Percentiles rank a stretch among this genome's conserved stretches.
These are phyloP conservation scores for Neocrepidodera transversa DNA, from an alignment of 2,888 invertebrate genomes.

Conservation along the genomic window DNA sequence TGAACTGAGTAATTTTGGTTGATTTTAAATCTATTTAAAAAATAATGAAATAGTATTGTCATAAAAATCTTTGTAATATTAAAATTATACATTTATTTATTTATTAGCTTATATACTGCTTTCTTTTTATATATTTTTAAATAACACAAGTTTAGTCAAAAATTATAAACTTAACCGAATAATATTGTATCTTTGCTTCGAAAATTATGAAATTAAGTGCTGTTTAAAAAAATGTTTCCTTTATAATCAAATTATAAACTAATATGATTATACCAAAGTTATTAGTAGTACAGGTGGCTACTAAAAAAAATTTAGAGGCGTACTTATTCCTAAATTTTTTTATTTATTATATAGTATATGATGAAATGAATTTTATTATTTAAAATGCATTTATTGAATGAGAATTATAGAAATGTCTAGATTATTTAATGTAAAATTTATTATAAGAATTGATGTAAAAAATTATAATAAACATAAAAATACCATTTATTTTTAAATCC, in stretches of 20 bases:
- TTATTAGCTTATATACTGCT: too few species aligned
- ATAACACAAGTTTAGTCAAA: too few species aligned
- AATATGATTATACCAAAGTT: background rate
- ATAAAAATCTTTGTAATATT: too few species aligned
- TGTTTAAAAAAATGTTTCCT: too few species aligned
- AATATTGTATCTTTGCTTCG: background rate
- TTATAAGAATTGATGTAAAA: slow-evolving; percentile 10
- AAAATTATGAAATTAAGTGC: background rate
- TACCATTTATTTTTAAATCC: too few species aligned
- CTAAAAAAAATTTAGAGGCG: background rate
- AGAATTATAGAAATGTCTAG: slow-evolving; percentile 4
- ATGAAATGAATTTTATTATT: slow-evolving; percentile 12
- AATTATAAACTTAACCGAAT: background rate
- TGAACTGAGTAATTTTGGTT: too few species aligned
- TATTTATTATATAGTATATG: slow-evolving; percentile 6
- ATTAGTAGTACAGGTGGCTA: background rate
- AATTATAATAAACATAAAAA: slow-evolving; percentile 5
- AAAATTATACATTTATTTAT: too few species aligned
- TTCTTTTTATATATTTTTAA: too few species aligned
- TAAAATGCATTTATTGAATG: slow-evolving; percentile 15
- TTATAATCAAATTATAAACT: too few species aligned
- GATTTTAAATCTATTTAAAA: too few species aligned
- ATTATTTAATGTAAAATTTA: slow-evolving; percentile 2
- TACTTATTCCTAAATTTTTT: background rate
- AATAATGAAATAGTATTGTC: too few species aligned